Evolutionary conservation across 2,113 vertebrate species (phyloP).

Genomic region (Toxotes chatareus): DNA sequence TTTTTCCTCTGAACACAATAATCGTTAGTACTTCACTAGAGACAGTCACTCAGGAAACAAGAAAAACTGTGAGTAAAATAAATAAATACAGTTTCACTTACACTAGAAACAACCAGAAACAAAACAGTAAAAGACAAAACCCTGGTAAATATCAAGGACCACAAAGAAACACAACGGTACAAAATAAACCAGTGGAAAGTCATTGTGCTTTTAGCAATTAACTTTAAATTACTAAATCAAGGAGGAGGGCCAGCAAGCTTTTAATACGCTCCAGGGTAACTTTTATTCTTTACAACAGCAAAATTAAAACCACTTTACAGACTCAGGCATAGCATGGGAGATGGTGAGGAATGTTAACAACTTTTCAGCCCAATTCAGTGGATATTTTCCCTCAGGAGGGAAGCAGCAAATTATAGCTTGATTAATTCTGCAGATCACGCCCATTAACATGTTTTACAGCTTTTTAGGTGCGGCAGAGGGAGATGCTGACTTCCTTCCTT

Average conservation of each 20-base stretch:
- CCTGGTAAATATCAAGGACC: slow-evolving; percentile 3
- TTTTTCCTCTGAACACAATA: background rate
- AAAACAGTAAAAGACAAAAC: slow-evolving; percentile 20
- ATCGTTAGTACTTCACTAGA: background rate
- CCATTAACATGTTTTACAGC: slow-evolving; percentile 67
- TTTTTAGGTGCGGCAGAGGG: slow-evolving; percentile 36
- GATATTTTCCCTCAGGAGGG: slow-evolving; percentile 49
- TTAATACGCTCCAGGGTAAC: slow-evolving; percentile 65
- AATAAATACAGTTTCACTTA: background rate
- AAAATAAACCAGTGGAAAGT: slow-evolving; percentile 50
- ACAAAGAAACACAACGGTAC: slow-evolving; percentile 35
- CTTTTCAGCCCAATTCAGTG: slow-evolving; percentile 48
- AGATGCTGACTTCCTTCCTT: slow-evolving; percentile 30
- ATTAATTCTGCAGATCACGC: slow-evolving; percentile 71
- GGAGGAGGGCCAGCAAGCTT: slow-evolving; percentile 33
- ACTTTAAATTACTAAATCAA: slow-evolving; percentile 59
- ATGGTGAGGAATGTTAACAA: slow-evolving; percentile 65
- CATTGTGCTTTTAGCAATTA: slow-evolving; percentile 60
- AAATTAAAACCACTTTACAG: slow-evolving; percentile 76
- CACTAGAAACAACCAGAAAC: background rate
- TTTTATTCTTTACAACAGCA: slow-evolving; percentile 63
- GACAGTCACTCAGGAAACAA: background rate
- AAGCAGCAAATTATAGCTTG: slow-evolving; percentile 58
- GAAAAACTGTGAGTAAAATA: background rate
- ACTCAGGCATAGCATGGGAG: slow-evolving; percentile 62